These are phyloP conservation scores for Ochropacha duplaris DNA, from an alignment of 2,888 invertebrate genomes.

Conservation along the genomic window DNA sequence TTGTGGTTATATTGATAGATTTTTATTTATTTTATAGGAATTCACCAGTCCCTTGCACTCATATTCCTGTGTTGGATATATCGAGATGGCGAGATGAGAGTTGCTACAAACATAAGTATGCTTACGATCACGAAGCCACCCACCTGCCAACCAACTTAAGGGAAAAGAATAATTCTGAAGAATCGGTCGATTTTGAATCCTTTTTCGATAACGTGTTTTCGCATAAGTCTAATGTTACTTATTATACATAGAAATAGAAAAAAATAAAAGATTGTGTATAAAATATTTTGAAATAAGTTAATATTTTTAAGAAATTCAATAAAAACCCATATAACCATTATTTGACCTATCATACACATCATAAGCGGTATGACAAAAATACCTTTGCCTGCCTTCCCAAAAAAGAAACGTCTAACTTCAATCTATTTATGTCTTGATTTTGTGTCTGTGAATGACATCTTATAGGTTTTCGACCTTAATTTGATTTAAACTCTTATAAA, in stretches of 20 bases:
- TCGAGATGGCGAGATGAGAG: slow-evolving; percentile 52
- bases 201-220: slow-evolving; percentile 35
- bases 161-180: slow-evolving; percentile 13
- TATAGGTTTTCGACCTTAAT: too few species aligned
- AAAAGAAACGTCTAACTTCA: too few species aligned
- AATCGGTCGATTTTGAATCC: slow-evolving; percentile 20
- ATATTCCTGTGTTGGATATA: slow-evolving; percentile 48
- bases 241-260: background rate
- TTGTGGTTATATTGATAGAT: background rate
- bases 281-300: too few species aligned
- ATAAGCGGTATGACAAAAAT: too few species aligned
- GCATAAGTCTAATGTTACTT: slow-evolving; percentile 12
- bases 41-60: slow-evolving; percentile 46
- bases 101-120: slow-evolving; percentile 36
- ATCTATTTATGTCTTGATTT: too few species aligned
- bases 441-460: too few species aligned
- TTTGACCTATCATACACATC: too few species aligned
- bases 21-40: slow-evolving; percentile 44
- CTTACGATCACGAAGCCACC: slow-evolving; percentile 17
- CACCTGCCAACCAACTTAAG: slow-evolving; percentile 19
- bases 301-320: too few species aligned
- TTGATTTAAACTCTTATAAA: too few species aligned
- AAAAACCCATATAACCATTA: too few species aligned
- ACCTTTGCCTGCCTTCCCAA: too few species aligned
- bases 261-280: too few species aligned